phyloP scores from a whole-genome alignment of 2,113 vertebrate species.

The Cricetomys ansorgei region DNA sequence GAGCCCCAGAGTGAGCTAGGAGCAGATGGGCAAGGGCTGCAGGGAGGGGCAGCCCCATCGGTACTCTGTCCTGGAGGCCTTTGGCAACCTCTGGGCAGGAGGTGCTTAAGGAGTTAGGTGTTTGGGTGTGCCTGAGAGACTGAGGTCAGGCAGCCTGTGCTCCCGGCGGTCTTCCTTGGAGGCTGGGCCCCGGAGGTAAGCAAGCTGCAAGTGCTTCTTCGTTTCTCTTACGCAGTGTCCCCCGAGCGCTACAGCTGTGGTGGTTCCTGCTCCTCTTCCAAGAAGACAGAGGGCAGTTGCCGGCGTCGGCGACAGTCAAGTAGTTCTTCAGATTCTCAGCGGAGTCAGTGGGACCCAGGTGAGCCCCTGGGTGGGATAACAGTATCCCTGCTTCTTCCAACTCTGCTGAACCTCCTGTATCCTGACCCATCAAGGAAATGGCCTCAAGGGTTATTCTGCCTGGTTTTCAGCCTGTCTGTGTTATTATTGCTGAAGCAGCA shows the following conservation, averaged over 20 bases:
- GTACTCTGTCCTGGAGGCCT: background rate
- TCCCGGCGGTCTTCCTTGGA: background rate
- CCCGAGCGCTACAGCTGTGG: slow-evolving; percentile 88
- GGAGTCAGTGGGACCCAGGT: slow-evolving; percentile 89
- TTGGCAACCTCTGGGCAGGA: background rate
- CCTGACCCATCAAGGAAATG: background rate
- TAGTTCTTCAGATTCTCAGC: slow-evolving; percentile 73
- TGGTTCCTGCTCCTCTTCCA: slow-evolving; percentile 76
- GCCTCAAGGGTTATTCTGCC: background rate
- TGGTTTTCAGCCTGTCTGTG: background rate
- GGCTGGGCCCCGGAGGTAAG: background rate
- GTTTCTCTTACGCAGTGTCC: slow-evolving; percentile 86
- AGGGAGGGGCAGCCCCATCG: background rate
- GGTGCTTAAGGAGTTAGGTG: background rate
- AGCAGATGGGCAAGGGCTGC: background rate
- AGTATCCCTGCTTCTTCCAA: background rate
- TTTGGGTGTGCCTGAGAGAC: background rate
- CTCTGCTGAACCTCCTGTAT: background rate
- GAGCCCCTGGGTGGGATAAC: background rate
- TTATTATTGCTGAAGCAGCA: slow-evolving; percentile 16
- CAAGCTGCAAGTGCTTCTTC: background rate
- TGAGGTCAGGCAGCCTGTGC: background rate
- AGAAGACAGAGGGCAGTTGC: slow-evolving; percentile 76
- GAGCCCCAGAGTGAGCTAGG: background rate
- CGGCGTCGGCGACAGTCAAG: slow-evolving; percentile 59